Evolutionary conservation across 2,113 vertebrate genomes (phyloP).

Genomic region (Tupaia chinensis): DNA sequence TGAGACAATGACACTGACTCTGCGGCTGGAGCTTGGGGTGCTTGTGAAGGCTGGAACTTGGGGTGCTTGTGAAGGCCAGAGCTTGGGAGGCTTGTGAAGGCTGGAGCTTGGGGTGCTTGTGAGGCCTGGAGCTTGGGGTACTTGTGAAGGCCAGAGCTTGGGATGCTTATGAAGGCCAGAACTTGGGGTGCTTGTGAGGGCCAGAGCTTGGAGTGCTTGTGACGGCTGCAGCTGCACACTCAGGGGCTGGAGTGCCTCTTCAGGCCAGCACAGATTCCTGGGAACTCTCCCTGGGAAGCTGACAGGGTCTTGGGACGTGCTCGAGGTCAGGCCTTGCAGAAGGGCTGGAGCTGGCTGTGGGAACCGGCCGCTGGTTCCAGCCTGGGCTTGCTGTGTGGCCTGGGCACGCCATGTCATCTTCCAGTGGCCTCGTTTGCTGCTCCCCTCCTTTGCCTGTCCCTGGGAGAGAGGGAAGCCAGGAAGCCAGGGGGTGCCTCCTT

Average conservation of each 20-base stretch:
- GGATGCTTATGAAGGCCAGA: background rate
- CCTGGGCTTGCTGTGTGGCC: background rate
- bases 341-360: background rate
- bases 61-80: background rate
- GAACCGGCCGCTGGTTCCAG: background rate
- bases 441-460: background rate
- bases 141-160: background rate
- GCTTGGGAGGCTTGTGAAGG: background rate
- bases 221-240: background rate
- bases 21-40: background rate
- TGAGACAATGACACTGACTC: background rate
- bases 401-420: background rate
- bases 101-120: background rate
- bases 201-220: background rate
- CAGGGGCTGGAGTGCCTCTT: background rate
- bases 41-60: too few relatives aligned
- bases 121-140: background rate
- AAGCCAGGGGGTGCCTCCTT: background rate
- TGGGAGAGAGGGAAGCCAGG: background rate
- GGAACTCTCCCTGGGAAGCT: constrained; percentile 5
- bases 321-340: background rate
- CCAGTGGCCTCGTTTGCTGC: background rate
- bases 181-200: background rate
- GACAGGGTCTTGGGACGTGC: background rate
- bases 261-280: background rate